Conservation (phyloP, 2,113 vertebrate species). For the Albula glossodonta region DNA sequence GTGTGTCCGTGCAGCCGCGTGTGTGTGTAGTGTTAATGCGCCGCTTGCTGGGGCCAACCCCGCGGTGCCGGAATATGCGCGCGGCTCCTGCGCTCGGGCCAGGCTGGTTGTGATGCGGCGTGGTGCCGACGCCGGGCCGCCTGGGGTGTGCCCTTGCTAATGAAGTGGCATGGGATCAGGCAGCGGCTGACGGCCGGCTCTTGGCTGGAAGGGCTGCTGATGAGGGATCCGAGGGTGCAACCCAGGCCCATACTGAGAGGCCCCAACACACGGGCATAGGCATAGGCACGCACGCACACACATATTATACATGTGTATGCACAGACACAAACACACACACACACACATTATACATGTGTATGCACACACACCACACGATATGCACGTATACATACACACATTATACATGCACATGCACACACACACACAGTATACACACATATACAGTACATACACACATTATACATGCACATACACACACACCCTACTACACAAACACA, state of each 20-base stretch:
- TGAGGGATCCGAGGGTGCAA: conserved; percentile 29
- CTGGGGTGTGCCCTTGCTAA: conserved; percentile 29
- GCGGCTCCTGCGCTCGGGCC: neutral
- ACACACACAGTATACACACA: neutral
- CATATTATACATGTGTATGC: too few relatives aligned
- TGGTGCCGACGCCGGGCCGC: neutral
- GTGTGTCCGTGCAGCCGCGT: conserved; percentile 9
- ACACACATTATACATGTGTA: too few relatives aligned
- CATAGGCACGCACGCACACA: too few relatives aligned
- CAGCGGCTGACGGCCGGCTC: conserved; percentile 9
- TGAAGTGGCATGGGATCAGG: conserved; percentile 16
- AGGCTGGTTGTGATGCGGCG: conserved; percentile 17
- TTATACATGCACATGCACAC: neutral
- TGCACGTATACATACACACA: too few relatives aligned
- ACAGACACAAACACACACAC: too few relatives aligned
- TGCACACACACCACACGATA: too few relatives aligned
- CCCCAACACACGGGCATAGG: neutral
- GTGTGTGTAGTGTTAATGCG: neutral
- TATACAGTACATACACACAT: too few relatives aligned
- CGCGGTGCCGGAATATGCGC: neutral
- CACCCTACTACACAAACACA: too few relatives aligned
- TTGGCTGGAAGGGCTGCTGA: conserved; percentile 26
- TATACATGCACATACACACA: too few relatives aligned
- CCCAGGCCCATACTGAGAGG: conserved; percentile 35
- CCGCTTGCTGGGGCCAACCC: neutral